Evolutionary conservation across 1,140 invertebrate genomes (phyloP).

Genomic region (Lasioglossum albipes): DNA sequence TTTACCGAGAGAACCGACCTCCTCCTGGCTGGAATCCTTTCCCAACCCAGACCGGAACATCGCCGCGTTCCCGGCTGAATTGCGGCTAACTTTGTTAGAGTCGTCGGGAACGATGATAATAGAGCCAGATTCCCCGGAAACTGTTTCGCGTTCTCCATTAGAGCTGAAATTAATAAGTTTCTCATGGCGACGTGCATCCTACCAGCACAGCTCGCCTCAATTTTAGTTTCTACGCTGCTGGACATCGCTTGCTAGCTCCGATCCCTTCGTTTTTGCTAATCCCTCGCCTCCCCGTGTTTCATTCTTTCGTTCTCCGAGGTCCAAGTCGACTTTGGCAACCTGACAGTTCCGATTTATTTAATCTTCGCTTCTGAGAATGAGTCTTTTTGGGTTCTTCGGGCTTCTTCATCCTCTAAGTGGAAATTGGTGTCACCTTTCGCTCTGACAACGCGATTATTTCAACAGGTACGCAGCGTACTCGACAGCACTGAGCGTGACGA

Average conservation of each 20-base stretch:
- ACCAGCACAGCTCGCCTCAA: too few relatives aligned
- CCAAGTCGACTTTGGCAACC: too few relatives aligned
- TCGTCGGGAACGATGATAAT: not conserved
- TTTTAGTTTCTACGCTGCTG: too few relatives aligned
- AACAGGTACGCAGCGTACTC: slow-evolving; percentile 86
- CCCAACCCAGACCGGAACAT: not conserved
- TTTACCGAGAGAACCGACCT: not conserved
- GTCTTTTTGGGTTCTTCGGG: too few relatives aligned
- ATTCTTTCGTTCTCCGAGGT: too few relatives aligned
- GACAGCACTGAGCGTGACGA: slow-evolving; percentile 91
- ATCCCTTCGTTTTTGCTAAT: too few relatives aligned
- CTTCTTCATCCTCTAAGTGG: too few relatives aligned
- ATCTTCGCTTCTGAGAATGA: too few relatives aligned
- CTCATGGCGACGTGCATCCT: not conserved
- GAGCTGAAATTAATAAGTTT: not conserved
- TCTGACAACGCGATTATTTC: not conserved
- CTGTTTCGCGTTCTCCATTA: slow-evolving; percentile 1
- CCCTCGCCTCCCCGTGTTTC: too few relatives aligned
- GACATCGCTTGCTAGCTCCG: too few relatives aligned
- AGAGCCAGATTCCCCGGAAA: not conserved
- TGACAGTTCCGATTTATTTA: too few relatives aligned
- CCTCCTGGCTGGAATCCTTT: not conserved
- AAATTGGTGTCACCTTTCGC: too few relatives aligned
- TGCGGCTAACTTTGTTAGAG: slow-evolving; percentile 3
- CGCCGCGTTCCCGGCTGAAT: not conserved